Evolutionary conservation across 1,140 invertebrate species (phyloP), one percentile per base, ranked within the genome.

Genomic region (Heterodera carotae): DNA sequence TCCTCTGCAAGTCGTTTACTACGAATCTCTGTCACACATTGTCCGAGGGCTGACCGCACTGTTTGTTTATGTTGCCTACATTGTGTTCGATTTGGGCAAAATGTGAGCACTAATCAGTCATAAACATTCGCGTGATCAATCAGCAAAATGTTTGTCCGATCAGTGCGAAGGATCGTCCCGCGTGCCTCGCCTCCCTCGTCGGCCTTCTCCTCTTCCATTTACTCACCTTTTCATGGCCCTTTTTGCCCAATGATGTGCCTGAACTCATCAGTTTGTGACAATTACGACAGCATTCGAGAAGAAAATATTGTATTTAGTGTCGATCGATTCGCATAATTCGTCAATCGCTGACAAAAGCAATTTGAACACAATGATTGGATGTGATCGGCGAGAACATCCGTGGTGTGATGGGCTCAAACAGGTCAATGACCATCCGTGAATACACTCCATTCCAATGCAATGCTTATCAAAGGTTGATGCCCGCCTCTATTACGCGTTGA

Each of bases 191-290:
- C 7, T 43, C 79, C 25, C 18, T 82, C 1, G 6, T 76, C 27
- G 71, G 59, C 6, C 33, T 82, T 6, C 34, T 80, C 25, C 56
- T 67, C 27, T 80, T 80, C 34, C 79, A 80, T 48, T 34, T 82
- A 22, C 22, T 83, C 1, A 83, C 81, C 18, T 80, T 69, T 53
- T 82, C 79, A 29, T 80, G 80, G 80, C 79, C 79, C 10, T 80
- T 80, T 36, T 64, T 80, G 22, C 36, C 77, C 12, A 68, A 78
- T 29, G 25, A 53, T n/a, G 67, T 80, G 25, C 36, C 39, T 15
- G 53, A 29, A 75, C 53, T 34, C 64, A n/a, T n/a, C n/a, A 43
- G 59, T 33, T 6, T 81, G 76, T 70, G 62, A 69, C 69, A 80
- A 33, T 77, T 25, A 48, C 3, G 12, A n/a, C 25, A 25, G 53